Evolutionary conservation across 2,888 invertebrate species (phyloP), one percentile per base, ranked within the genome.

Genomic region (Cryptosula pallasiana): DNA sequence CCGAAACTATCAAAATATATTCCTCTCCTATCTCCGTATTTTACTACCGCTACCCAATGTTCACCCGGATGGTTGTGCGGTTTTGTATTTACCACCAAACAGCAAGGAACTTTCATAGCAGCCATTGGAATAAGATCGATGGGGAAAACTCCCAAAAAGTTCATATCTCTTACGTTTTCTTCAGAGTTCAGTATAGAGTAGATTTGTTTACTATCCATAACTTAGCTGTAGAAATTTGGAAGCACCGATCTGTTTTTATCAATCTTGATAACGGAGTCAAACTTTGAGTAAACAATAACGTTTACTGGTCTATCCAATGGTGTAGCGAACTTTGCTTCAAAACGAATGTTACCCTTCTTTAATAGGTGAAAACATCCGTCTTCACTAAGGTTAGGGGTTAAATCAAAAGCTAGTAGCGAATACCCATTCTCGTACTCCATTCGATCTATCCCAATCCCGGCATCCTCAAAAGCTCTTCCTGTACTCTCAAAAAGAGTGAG

Each of bases 151-250:
- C 55, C 55, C 23, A 55, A 55, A 5, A 55, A n/a, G n/a, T 55
- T 55, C 23, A 55, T 13, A n/a, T 55, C 55, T 55, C 23, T n/a
- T 13, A 55, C 55, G 25, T 20, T 25, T 55, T n/a, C 23, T n/a
- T 55, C 55, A n/a, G 55, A 5, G 3, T 55, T 5, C 25, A 55
- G 25, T 55, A 55, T 55, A 5, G 5, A 23, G 55, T 55, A 55
- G 9, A 55, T 55, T n/a, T 55, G 55, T 55, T 55, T 55, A 25
- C 55, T 55, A 55, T 55, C 55, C 55, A 55, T n/a, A n/a, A n/a
- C n/a, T 55, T 55, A 55, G 16, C 16, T 16, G 23, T 55, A 55
- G 23, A 55, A 55, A 25, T 55, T 55, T 16, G 55, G 16, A 20
- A 55, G 16, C 23, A 55, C 55, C 16, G 55, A 20, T n/a, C 55